These are phyloP conservation scores for Cremastinae sp. DNA, from an alignment of 2,888 invertebrate species.

Conservation along the genomic window DNA sequence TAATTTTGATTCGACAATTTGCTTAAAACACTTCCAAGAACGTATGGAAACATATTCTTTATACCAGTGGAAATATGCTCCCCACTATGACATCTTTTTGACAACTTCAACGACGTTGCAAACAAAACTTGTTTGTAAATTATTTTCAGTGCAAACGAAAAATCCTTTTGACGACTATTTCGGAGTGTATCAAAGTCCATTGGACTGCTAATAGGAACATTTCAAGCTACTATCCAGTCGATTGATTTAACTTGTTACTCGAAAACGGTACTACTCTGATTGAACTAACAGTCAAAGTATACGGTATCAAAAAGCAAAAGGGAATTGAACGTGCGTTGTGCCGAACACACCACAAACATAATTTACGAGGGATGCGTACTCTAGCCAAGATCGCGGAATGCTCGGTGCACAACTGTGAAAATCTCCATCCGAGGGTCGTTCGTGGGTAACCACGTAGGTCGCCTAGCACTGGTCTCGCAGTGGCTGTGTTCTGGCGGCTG, in stretches of 20 bases:
- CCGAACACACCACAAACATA: constrained; percentile 43
- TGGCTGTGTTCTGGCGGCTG: constrained; percentile 25
- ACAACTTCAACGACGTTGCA: no score
- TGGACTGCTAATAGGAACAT: not conserved
- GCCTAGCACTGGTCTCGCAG: constrained; percentile 33
- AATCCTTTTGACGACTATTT: not conserved
- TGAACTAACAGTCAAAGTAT: not conserved
- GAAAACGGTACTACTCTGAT: constrained; percentile 8
- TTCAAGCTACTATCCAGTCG: not conserved
- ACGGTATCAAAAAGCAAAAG: not conserved
- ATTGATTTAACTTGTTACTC: not conserved
- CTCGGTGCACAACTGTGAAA: constrained; percentile 53
- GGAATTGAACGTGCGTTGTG: constrained; percentile 17
- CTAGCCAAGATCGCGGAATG: constrained; percentile 29
- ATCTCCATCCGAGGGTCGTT: constrained; percentile 61
- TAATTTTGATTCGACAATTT: no score
- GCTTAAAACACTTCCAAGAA: no score
- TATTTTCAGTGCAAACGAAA: constrained; percentile 3
- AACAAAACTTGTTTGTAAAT: not conserved
- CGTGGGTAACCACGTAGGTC: constrained; percentile 50
- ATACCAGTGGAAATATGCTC: not conserved
- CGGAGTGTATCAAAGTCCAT: not conserved
- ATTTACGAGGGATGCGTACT: constrained; percentile 51
- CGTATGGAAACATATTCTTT: not conserved
- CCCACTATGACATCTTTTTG: no score